Percentiles rank a stretch among this genome's conserved stretches.
Evolutionary conservation across 2,113 vertebrate species (phyloP).

Genomic region (Electrona antarctica): DNA sequence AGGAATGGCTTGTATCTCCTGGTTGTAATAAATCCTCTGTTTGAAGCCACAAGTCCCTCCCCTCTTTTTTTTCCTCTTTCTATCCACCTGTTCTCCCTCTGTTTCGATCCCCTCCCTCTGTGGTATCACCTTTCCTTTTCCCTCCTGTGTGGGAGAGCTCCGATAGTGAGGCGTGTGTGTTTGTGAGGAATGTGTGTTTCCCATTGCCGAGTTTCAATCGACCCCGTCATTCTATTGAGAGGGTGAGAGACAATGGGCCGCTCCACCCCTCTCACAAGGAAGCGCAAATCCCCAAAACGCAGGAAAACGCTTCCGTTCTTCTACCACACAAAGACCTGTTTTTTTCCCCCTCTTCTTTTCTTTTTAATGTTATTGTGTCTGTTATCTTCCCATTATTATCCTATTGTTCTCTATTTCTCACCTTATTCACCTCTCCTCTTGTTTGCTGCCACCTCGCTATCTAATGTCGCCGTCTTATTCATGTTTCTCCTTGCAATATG

Average conservation of each 20-base stretch:
- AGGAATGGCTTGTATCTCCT: not conserved
- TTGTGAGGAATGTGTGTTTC: no score
- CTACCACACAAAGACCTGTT: no score
- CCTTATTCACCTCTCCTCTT: conserved; percentile 42
- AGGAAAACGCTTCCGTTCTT: no score
- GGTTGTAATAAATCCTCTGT: not conserved
- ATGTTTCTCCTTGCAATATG: not conserved
- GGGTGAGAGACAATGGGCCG: no score
- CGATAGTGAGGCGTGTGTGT: conserved; percentile 19
- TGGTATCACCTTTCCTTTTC: conserved; percentile 43
- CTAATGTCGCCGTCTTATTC: not conserved
- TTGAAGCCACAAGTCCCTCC: not conserved
- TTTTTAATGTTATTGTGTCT: conserved; percentile 13
- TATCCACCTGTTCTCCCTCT: not conserved
- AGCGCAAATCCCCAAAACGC: no score
- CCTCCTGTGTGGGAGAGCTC: conserved; percentile 23
- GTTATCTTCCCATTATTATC: conserved; percentile 27
- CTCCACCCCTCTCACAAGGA: no score
- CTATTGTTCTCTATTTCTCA: conserved; percentile 27
- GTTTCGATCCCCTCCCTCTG: conserved; percentile 31
- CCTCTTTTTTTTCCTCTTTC: not conserved
- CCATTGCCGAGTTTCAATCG: no score
- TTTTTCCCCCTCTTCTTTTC: not conserved
- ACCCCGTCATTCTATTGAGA: no score
- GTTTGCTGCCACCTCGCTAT: conserved; percentile 29